Conservation (phyloP, 2,888 invertebrate species). For the Amphiduros pacificus region DNA sequence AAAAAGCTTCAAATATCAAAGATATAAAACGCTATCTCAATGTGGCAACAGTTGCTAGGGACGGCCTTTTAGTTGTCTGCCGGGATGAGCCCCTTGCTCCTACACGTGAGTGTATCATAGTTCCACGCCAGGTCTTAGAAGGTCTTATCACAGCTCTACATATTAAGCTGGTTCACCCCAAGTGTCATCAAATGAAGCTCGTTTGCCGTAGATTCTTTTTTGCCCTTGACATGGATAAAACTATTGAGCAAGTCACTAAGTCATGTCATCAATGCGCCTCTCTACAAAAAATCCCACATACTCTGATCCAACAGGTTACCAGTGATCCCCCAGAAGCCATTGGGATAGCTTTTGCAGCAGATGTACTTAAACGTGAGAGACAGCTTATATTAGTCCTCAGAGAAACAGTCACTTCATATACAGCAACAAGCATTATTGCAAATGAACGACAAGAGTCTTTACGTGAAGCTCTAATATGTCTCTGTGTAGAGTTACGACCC, state of each 20-base stretch:
- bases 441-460: constrained; percentile 24
- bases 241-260: constrained; percentile 19
- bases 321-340: constrained; percentile 27
- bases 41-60: constrained; percentile 25
- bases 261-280: constrained; percentile 33
- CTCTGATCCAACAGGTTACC: constrained; percentile 26
- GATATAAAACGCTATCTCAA: constrained; percentile 26
- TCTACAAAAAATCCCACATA: constrained; percentile 24
- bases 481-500: constrained; percentile 21
- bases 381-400: constrained; percentile 29
- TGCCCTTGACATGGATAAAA: constrained; percentile 26
- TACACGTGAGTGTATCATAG: constrained; percentile 28
- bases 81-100: constrained; percentile 17
- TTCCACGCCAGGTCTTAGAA: constrained; percentile 29
- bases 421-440: constrained; percentile 18
- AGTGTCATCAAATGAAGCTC: constrained; percentile 28
- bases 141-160: constrained; percentile 32
- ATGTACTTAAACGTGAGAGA: constrained; percentile 30
- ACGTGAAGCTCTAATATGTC: constrained; percentile 17
- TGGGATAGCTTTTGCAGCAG: constrained; percentile 33
- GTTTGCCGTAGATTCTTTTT: constrained; percentile 31
- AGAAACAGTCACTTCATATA: constrained; percentile 29
- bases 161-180: constrained; percentile 31
- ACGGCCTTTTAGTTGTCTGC: constrained; percentile 22
- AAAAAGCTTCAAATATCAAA: constrained; percentile 19